Percentiles rank a stretch among this genome's conserved stretches.
Conservation (phyloP, 1,140 invertebrate species). For the Anoplophora glabripennis region DNA sequence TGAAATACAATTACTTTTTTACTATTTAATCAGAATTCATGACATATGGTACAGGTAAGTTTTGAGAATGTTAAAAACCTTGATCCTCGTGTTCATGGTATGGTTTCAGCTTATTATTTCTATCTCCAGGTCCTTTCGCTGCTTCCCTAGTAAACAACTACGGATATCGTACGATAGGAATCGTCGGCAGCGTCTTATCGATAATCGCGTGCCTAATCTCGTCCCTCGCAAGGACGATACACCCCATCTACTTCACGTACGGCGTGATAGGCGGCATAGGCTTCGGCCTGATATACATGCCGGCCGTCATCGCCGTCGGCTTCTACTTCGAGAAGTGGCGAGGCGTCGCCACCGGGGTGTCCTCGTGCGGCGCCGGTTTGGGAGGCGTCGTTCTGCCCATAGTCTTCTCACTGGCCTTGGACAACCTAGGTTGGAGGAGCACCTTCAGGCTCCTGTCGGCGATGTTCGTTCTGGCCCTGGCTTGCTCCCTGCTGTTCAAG, state of each 20-base stretch:
- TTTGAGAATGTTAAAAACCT: too few relatives aligned
- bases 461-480: too few relatives aligned
- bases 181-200: conserved; percentile 74
- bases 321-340: conserved; percentile 89
- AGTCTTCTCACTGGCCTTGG: conserved; percentile 58
- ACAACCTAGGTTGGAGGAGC: conserved; percentile 47
- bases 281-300: conserved; percentile 81
- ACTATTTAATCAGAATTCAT: too few relatives aligned
- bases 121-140: conserved; percentile 25
- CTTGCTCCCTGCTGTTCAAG: too few relatives aligned
- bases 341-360: conserved; percentile 82
- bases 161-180: conserved; percentile 81
- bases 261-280: conserved; percentile 81
- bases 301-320: conserved; percentile 80
- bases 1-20: too few relatives aligned
- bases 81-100: too few relatives aligned
- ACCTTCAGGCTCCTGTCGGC: too few relatives aligned
- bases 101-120: too few relatives aligned
- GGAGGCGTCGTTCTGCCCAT: conserved; percentile 67
- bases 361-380: conserved; percentile 82
- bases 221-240: conserved; percentile 72
- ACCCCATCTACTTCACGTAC: conserved; percentile 77
- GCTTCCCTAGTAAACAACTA: conserved; percentile 53
- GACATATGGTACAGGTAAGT: too few relatives aligned
- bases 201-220: conserved; percentile 37